Base-by-base conservation (phyloP, 2,797 vertebrate species). In the Orestias chungarensis region DNA sequence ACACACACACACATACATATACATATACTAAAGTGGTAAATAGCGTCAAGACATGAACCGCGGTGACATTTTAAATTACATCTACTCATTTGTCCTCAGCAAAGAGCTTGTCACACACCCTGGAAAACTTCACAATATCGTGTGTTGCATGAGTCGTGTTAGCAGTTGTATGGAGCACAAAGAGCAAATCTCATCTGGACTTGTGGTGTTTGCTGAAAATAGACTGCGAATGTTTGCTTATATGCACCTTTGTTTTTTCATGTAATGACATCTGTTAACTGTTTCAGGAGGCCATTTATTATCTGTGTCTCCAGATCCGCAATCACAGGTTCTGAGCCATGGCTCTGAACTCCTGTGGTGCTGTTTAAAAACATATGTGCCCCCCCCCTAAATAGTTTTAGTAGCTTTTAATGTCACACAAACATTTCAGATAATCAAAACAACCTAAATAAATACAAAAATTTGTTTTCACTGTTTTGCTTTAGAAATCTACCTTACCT, bases 21-120 rank as follows among this genome's bases (percentile, higher is more conserved):
- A 80, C 79, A 84, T 52, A 72, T 50, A 73, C 64, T 84, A 43
- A 64, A 77, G 66, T 79, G 81, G 76, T 75, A 68, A 67, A 80
- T 68, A 84, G 82, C 82, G 75, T 87, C 82, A 86, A 79, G 75
- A 87, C 74, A 78, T 87, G 77, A 61, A 83, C 83, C 46, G 83
- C 52, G 40, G 69, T 83, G 87, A 86, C 88, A 86, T 89, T 90
- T 90, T 76, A 83, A 86, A 85, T 82, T 82, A 75, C 67, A 77
- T 82, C 82, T 68, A 68, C 79, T 82, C 70, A 33, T 71, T 85
- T 72, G 55, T 65, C 75, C 82, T 82, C 76, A 85, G 64, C 44
- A 44, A 50, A 44, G 27, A 59, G 43, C 71, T 83, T 67, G 74
- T 75, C 65, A 72, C 78, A 69, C 18, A 68, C 14, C 27, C 29